Conservation (phyloP, 1,140 invertebrate genomes). For the Anthonomus grandis region DNA sequence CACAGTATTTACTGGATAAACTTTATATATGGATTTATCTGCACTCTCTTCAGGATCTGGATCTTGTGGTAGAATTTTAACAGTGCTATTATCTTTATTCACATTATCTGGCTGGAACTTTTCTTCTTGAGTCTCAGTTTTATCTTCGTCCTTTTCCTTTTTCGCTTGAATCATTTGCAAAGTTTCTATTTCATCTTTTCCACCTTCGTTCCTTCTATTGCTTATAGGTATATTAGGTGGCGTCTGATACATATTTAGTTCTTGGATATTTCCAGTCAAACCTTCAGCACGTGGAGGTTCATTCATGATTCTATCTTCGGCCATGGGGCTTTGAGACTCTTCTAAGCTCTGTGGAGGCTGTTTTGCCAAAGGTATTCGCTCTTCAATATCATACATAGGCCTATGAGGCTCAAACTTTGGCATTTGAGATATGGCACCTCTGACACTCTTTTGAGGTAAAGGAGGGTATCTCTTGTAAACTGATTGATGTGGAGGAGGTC, state of each 20-base stretch:
- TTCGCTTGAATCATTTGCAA: constrained; percentile 63
- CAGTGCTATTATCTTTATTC: constrained; percentile 3
- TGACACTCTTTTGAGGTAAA: constrained; percentile 33
- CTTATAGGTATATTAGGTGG: constrained; percentile 40
- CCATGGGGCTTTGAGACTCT: constrained; percentile 26
- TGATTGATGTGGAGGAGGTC: constrained; percentile 52
- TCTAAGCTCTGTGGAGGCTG: constrained; percentile 31
- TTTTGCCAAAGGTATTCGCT: constrained; percentile 16
- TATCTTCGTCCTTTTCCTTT: constrained; percentile 37
- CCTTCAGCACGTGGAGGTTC: constrained; percentile 29
- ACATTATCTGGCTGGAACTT: neutral
- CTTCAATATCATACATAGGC: constrained; percentile 15
- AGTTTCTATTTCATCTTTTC: constrained; percentile 52
- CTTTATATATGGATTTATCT: constrained; percentile 59
- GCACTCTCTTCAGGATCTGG: constrained; percentile 25
- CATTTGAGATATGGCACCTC: constrained; percentile 10
- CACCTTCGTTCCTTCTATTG: constrained; percentile 37
- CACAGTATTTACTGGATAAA: constrained; percentile 58
- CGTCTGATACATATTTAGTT: constrained; percentile 40
- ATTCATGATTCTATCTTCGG: constrained; percentile 35
- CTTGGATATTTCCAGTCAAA: constrained; percentile 19
- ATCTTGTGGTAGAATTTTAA: constrained; percentile 23
- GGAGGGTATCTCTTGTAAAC: constrained; percentile 27
- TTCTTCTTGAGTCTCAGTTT: constrained; percentile 26
- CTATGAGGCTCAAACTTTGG: neutral